Evolutionary conservation across 2,888 invertebrate species (phyloP).

Genomic region (Oscheius sp.): DNA sequence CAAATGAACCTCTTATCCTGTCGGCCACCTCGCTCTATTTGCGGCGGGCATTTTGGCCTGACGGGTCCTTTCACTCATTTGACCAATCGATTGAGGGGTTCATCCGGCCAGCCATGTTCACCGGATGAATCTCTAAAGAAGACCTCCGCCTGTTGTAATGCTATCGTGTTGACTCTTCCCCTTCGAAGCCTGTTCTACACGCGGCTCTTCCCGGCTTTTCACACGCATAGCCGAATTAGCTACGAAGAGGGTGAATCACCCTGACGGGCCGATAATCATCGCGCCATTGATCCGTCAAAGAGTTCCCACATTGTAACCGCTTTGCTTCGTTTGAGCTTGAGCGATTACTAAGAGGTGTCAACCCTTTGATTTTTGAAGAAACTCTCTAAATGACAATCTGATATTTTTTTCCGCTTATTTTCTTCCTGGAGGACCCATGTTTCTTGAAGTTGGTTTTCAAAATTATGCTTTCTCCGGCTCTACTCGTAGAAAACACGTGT

Average conservation of each 20-base stretch:
- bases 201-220: conserved; percentile 7
- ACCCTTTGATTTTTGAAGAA: too few relatives aligned
- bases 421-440: too few relatives aligned
- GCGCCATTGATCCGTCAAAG: conserved; percentile 20
- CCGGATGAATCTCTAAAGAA: not conserved
- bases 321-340: not conserved
- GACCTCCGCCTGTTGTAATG: conserved; percentile 13
- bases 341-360: too few relatives aligned
- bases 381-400: too few relatives aligned
- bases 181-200: conserved; percentile 8
- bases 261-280: conserved; percentile 14
- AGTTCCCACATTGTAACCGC: too few relatives aligned
- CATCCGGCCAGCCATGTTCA: not conserved
- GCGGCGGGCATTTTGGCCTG: conserved; percentile 18
- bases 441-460: too few relatives aligned
- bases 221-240: not conserved
- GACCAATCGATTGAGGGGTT: not conserved
- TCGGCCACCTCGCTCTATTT: conserved; percentile 20
- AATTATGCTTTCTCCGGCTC: too few relatives aligned
- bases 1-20: conserved; percentile 20
- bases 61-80: conserved; percentile 23
- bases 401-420: too few relatives aligned
- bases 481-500: too few relatives aligned
- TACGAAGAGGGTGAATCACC: conserved; percentile 1
- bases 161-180: conserved; percentile 26